phyloP scores from a whole-genome alignment of 2,888 invertebrate species.

The Hedychridium roseum region DNA sequence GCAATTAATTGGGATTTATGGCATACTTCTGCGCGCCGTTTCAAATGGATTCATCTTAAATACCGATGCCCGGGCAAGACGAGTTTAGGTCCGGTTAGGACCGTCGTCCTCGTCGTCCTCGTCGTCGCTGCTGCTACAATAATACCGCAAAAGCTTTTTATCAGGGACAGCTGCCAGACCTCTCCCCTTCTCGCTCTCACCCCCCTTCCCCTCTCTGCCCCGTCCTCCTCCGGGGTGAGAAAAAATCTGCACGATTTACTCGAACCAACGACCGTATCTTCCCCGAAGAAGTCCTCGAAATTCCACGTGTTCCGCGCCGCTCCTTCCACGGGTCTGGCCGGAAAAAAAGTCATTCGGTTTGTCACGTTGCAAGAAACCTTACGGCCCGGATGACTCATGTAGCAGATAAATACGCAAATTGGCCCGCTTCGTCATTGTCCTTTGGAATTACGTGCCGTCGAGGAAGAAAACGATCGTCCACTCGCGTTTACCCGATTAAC shows the following conservation, averaged over 20 bases:
- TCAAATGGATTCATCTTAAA: conserved; percentile 50
- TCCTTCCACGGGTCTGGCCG: no score
- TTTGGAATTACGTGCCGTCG: no score
- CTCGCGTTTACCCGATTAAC: no score
- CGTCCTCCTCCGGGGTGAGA: conserved; percentile 5
- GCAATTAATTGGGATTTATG: conserved; percentile 58
- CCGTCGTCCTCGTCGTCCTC: no score
- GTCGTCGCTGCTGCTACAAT: conserved; percentile 24
- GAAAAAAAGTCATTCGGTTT: no score
- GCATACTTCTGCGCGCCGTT: conserved; percentile 40
- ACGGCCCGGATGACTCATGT: no score
- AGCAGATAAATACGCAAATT: no score
- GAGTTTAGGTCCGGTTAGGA: conserved; percentile 37
- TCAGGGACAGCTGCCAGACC: conserved; percentile 50
- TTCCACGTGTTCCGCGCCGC: conserved; percentile 9
- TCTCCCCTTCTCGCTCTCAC: no score
- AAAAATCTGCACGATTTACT: conserved; percentile 38
- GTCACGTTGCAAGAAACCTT: no score
- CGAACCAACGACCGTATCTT: conserved; percentile 14
- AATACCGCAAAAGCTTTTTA: conserved; percentile 39
- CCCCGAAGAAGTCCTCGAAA: conserved; percentile 9
- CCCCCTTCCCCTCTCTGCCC: conserved; percentile 20
- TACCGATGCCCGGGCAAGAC: conserved; percentile 31
- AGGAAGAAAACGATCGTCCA: no score
- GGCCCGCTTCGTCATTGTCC: no score